These are phyloP conservation scores for Pandemis corylana DNA, from an alignment of 2,888 invertebrate species.

Conservation along the genomic window DNA sequence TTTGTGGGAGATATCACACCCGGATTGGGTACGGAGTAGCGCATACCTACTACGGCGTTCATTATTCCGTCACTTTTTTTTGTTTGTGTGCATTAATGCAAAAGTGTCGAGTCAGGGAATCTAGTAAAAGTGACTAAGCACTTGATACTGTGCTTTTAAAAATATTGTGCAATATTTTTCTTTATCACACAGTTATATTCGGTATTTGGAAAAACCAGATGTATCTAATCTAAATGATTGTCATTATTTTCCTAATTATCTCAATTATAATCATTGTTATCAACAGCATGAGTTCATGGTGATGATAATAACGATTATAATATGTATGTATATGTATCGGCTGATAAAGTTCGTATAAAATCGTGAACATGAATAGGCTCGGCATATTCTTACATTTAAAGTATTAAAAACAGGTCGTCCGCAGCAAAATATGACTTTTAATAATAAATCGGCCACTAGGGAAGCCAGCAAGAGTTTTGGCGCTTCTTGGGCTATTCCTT, in stretches of 20 bases:
- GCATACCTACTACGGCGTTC: too few species aligned
- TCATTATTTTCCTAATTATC: background rate
- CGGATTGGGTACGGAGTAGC: too few species aligned
- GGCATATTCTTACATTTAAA: background rate
- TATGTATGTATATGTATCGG: too few species aligned
- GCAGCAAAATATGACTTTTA: background rate
- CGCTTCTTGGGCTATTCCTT: background rate
- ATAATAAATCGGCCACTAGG: background rate
- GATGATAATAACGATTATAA: too few species aligned
- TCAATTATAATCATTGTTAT: background rate
- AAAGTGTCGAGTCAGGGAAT: too few species aligned
- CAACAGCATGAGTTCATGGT: background rate
- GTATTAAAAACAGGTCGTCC: background rate
- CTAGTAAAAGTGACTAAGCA: background rate
- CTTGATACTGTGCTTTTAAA: background rate
- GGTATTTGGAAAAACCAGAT: background rate
- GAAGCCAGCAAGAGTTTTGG: background rate
- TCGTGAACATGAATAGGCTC: background rate
- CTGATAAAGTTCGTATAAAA: background rate
- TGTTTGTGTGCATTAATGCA: too few species aligned
- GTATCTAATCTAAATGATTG: slow-evolving; percentile 1
- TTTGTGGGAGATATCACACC: too few species aligned
- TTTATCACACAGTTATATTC: background rate
- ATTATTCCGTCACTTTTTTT: too few species aligned
- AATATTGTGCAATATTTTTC: background rate